Evolutionary conservation across 2,113 vertebrate species (phyloP).

Genomic region (Poecile atricapillus): DNA sequence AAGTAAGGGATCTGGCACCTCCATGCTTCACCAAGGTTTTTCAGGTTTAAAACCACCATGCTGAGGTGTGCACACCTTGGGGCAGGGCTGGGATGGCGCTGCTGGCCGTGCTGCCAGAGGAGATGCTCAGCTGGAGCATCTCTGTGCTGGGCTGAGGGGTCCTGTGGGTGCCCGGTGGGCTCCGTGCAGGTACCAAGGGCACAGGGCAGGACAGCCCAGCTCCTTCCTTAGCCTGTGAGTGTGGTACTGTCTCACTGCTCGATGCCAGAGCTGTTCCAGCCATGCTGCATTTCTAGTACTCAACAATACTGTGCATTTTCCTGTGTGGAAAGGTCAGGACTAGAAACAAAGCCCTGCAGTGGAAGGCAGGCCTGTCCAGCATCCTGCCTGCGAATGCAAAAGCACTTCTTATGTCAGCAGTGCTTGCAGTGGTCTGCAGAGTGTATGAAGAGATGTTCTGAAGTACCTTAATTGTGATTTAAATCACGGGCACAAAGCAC

Average conservation of each 20-base stretch:
- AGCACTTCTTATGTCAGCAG: background rate
- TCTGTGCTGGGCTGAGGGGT: background rate
- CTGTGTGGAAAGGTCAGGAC: background rate
- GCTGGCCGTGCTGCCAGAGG: background rate
- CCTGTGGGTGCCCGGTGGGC: background rate
- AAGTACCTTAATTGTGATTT: background rate
- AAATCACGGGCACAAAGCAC: background rate
- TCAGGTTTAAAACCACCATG: background rate
- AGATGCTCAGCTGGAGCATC: background rate
- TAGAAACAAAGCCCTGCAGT: background rate
- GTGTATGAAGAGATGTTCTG: background rate
- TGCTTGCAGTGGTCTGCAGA: background rate
- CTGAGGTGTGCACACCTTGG: background rate
- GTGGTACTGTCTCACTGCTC: background rate
- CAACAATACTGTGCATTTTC: background rate
- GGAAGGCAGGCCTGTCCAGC: background rate
- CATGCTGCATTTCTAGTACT: rapidly evolving
- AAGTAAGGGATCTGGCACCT: background rate
- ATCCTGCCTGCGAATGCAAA: background rate
- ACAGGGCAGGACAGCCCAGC: background rate
- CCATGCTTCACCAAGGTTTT: background rate
- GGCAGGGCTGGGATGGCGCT: background rate
- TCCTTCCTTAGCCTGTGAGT: background rate
- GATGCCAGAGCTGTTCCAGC: background rate
- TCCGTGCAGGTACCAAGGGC: background rate